Base-by-base conservation (phyloP, 2,797 vertebrate species). In the Enteromius fasciolatus region DNA sequence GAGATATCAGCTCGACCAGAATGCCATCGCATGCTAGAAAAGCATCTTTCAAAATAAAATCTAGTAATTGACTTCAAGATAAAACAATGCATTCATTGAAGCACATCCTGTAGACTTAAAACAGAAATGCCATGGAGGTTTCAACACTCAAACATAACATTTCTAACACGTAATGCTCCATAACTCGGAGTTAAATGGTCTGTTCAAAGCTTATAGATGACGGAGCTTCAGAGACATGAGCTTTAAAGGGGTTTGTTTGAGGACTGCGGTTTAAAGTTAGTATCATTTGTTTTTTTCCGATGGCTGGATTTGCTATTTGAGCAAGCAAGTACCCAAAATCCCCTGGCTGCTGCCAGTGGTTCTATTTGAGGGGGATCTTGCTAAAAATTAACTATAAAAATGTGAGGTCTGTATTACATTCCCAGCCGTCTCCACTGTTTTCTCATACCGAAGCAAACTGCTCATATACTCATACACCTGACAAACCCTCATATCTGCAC, bases 151-250 rank as follows among this genome's bases (percentile, higher is more conserved):
- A 17, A 25, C 44, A 67, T 54, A 36, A 23, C 48, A 80, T 64
- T 67, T 25, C 54, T 31, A 68, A 54, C 70, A 76, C 25, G 64
- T 39, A 67, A 70, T 39, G 61, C n/a, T 63, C 28, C 33, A 76
- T 18, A 20, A 76, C 44, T 63, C 5, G 0, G 28, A 54, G 41
- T 33, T 61, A 63, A 61, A 80, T 76, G 61, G 36, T 54, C 36
- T 68, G 70, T 75, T 63, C n/a, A 33, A 48, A 54, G 70, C n/a
- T 80, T 81, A 44, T 70, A 72, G 44, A 39, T 73, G 76, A 57
- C 41, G 1, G 28, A 77, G 52, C 5, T 36, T 31, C 73, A 57
- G 66, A 33, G 57, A 72, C 18, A 12, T 54, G 57, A 5, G 28
- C 76, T 82, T 28, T 44, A 64, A 33, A 70, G 18, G 28, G 23